Evolutionary conservation across 2,113 vertebrate genomes (phyloP).

Genomic region (Silurus glanis): DNA sequence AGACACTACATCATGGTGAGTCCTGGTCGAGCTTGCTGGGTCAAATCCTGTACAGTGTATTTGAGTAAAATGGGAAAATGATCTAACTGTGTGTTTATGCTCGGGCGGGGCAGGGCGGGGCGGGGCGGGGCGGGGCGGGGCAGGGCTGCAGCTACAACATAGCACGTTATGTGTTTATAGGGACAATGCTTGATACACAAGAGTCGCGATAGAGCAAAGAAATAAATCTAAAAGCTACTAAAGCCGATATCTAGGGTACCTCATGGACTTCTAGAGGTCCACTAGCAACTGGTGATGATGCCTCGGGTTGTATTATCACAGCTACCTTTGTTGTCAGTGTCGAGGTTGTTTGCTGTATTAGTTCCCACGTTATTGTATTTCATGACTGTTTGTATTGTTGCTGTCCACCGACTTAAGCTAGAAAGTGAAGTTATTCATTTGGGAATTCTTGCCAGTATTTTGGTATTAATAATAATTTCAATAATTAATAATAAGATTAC

Average conservation of each 20-base stretch:
- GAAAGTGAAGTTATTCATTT: neutral
- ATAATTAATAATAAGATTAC: neutral
- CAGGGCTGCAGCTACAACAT: neutral
- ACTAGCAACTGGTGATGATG: neutral
- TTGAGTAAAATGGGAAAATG: neutral
- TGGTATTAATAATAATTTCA: too few species aligned
- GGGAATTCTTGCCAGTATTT: neutral
- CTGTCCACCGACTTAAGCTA: neutral
- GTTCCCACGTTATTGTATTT: neutral
- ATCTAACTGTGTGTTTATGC: neutral
- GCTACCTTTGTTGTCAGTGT: neutral
- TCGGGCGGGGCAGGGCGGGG: too few species aligned
- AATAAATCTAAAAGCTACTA: neutral
- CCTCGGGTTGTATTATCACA: neutral
- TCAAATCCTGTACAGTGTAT: neutral
- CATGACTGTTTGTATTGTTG: neutral
- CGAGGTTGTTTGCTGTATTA: neutral
- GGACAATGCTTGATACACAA: neutral
- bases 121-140: too few species aligned
- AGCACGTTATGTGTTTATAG: neutral
- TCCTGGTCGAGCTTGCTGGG: neutral
- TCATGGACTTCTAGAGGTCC: neutral
- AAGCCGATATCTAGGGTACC: neutral
- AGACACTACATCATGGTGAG: constrained; percentile 88
- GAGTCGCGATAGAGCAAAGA: neutral